Percentiles rank a stretch among this genome's conserved stretches.
phyloP scores from a whole-genome alignment of 2,797 vertebrate species.

The Pitangus sulphuratus region DNA sequence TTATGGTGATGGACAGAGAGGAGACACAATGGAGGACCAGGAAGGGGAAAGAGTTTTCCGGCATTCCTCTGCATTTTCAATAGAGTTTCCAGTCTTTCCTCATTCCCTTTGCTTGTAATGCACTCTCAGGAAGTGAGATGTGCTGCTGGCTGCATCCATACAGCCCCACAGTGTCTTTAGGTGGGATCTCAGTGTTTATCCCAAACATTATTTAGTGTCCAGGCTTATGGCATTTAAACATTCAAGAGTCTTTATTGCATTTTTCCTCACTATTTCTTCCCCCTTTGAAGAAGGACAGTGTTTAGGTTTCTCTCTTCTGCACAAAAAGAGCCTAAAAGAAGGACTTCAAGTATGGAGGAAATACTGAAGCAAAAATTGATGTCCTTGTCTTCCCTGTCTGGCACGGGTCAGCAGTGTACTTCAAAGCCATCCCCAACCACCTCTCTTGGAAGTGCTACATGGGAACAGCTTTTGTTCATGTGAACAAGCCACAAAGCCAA shows the following conservation, averaged over 20 bases:
- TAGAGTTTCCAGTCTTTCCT: not conserved
- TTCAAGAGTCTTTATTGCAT: not conserved
- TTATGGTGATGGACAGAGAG: not conserved
- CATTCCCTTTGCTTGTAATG: not conserved
- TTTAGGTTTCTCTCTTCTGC: not conserved
- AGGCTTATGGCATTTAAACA: not conserved
- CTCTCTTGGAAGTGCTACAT: not conserved
- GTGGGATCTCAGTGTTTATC: not conserved
- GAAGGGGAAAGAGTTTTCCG: not conserved
- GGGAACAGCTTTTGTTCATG: not conserved
- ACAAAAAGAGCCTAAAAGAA: not conserved
- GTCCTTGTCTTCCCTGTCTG: not conserved
- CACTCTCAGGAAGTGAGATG: not conserved
- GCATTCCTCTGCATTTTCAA: not conserved
- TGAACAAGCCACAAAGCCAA: not conserved
- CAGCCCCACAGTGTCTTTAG: not conserved
- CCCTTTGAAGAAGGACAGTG: not conserved
- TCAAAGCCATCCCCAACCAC: not conserved
- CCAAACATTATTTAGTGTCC: not conserved
- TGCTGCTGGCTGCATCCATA: not conserved
- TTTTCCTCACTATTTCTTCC: not conserved
- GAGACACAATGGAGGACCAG: not conserved
- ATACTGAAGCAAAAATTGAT: not conserved
- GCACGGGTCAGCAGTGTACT: not conserved
- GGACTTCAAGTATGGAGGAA: not conserved